Evolutionary conservation across 1,140 invertebrate genomes (phyloP).

Genomic region (Microvelia longipes): DNA sequence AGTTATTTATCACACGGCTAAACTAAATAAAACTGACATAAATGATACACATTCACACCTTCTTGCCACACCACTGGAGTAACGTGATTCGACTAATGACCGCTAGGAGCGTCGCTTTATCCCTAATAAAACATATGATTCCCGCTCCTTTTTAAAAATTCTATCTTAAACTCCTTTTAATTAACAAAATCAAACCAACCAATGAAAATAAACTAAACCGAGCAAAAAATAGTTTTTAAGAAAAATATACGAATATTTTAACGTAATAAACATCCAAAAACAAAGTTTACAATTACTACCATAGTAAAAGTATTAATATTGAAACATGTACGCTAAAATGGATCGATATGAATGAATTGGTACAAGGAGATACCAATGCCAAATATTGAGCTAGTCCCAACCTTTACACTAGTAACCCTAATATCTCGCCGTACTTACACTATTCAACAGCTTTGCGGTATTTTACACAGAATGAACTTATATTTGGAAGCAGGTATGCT

Average conservation of each 20-base stretch:
- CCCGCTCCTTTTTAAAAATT: background rate
- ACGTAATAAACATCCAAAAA: too few species aligned
- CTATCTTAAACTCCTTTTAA: too few species aligned
- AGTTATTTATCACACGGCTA: background rate
- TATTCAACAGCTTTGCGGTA: too few species aligned
- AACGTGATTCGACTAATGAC: conserved; percentile 8
- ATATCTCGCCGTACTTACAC: too few species aligned
- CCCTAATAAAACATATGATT: conserved; percentile 18
- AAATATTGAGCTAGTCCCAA: background rate
- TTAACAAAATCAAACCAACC: too few species aligned
- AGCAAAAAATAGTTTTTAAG: too few species aligned
- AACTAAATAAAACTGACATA: background rate
- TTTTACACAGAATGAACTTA: background rate
- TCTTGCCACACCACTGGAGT: conserved; percentile 1
- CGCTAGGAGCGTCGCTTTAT: conserved; percentile 11
- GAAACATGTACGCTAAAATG: too few species aligned
- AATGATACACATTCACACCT: background rate
- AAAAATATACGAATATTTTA: too few species aligned
- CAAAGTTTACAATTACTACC: too few species aligned
- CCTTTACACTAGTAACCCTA: too few species aligned
- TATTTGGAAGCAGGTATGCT: conserved; percentile 10
- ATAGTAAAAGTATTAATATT: too few species aligned
- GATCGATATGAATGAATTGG: background rate
- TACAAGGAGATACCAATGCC: background rate
- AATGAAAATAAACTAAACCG: too few species aligned